Percentiles rank a stretch among this genome's conserved stretches.
Evolutionary conservation across 2,113 vertebrate species (phyloP).

Genomic region (Syngnathus floridae): DNA sequence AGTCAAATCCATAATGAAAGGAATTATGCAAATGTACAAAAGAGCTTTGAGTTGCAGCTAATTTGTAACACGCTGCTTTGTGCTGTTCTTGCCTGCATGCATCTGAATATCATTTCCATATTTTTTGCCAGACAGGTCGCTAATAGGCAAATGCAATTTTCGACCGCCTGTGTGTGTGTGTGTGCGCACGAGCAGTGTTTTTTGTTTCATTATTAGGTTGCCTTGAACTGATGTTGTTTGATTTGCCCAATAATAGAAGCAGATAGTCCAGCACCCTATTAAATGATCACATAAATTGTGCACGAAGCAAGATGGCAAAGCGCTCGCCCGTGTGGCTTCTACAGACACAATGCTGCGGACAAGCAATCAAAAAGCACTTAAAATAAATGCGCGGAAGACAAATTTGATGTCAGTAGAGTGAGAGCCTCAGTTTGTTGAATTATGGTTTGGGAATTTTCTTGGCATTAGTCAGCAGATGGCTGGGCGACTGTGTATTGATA

Average conservation of each 20-base stretch:
- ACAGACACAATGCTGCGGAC: conserved; percentile 24
- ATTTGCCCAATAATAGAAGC: conserved; percentile 51
- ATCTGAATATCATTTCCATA: conserved; percentile 56
- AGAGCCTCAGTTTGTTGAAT: conserved; percentile 35
- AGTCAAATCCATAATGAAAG: conserved; percentile 26
- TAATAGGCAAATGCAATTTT: conserved; percentile 46
- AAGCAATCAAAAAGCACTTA: conserved; percentile 31
- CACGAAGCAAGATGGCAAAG: conserved; percentile 13
- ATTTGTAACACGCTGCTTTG: conserved; percentile 43
- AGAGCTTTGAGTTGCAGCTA: conserved; percentile 32
- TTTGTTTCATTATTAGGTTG: conserved; percentile 39
- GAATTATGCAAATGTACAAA: conserved; percentile 37
- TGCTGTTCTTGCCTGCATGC: conserved; percentile 49
- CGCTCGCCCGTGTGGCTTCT: conserved; percentile 12
- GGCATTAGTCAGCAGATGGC: conserved; percentile 51
- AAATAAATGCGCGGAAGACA: conserved; percentile 34
- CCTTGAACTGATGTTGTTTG: conserved; percentile 43
- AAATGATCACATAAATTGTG: conserved; percentile 47
- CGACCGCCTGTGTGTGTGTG: conserved; percentile 11
- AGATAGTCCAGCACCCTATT: conserved; percentile 25
- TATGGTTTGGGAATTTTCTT: conserved; percentile 33
- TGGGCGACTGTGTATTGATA: conserved; percentile 39
- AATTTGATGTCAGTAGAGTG: conserved; percentile 44
- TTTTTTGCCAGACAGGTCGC: conserved; percentile 38
- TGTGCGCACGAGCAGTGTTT: conserved; percentile 28